Conservation (phyloP, 2,797 vertebrate genomes). For the Halcyon smyrnensis region DNA sequence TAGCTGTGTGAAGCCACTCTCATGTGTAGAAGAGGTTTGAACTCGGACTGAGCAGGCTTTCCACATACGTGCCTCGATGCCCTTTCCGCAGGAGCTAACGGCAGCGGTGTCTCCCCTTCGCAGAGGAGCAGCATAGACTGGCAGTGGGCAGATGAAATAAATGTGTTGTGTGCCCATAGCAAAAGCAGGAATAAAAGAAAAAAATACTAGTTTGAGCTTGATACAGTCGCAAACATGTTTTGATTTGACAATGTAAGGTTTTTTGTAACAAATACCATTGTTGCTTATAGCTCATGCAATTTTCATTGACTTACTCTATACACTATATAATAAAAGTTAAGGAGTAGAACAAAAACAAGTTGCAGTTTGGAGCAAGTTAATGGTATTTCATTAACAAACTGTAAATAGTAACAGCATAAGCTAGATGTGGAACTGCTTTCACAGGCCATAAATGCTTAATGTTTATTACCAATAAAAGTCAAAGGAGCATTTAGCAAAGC, state of each 20-base stretch:
- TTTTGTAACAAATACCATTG: background rate
- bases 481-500: constrained; percentile 84
- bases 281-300: constrained; percentile 18
- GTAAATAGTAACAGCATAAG: constrained; percentile 82
- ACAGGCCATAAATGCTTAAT: constrained; percentile 85
- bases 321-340: constrained; percentile 71
- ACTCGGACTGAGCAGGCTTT: background rate
- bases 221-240: background rate
- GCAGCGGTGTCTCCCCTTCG: background rate
- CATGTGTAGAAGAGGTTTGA: fast-evolving
- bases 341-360: constrained; percentile 77
- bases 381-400: constrained; percentile 82
- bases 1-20: background rate
- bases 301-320: constrained; percentile 59
- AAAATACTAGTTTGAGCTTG: background rate
- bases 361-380: constrained; percentile 77
- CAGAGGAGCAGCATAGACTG: background rate
- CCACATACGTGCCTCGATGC: fast-evolving
- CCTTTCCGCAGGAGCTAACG: background rate
- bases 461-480: constrained; percentile 87
- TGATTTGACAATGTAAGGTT: background rate
- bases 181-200: background rate
- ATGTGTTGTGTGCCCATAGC: background rate
- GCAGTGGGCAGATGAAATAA: background rate
- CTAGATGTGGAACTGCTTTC: constrained; percentile 78